Evolutionary conservation across 2,113 vertebrate genomes (phyloP), one percentile per base, ranked within the genome.

Genomic region (Hippolais icterina): DNA sequence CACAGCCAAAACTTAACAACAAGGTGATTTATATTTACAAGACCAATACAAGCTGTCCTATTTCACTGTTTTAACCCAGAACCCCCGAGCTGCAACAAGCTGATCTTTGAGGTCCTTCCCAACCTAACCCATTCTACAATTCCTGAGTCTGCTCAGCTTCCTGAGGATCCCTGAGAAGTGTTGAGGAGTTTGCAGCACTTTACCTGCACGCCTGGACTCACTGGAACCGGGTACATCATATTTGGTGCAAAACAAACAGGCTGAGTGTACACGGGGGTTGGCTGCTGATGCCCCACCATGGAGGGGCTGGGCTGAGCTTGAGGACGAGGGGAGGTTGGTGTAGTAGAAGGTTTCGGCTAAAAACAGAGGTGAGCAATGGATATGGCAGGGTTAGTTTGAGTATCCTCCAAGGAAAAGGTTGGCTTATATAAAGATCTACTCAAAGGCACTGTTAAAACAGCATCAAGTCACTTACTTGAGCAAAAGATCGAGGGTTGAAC

Each of bases 131-230:
- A 35, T 22, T 17, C 25, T 1, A 5, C 2, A 14, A 49, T 27
- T 42, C 57, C 15, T 9, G 33, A 42, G 2, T 10, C 80, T 88
- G 53, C 71, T 52, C 39, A 28, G 29, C 24, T 27, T 37, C 24
- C 72, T 47, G 76, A 54, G 68, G 53, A n/a, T 28, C 17, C 4
- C 53, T 37, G 59, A 31, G 35, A 72, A 52, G 69, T 1, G 6
- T 52, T 15, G 60, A 68, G 11, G 27, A 54, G n/a, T 31, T 23
- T 33, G 64, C 37, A 88, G 65, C 57, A 33, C 87, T 90, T 98
- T 98, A 99, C 99, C 98, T 99, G 99, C 65, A 99, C 99, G 69
- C 99, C 99, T 65, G 99, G 99, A 97, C 99, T 99, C 96, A 99
- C 99, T 42, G 99, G 99, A 91, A 99, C 98, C 0, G 99, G 99